phyloP scores from a whole-genome alignment of 2,888 invertebrate species.

The Neria commutata region DNA sequence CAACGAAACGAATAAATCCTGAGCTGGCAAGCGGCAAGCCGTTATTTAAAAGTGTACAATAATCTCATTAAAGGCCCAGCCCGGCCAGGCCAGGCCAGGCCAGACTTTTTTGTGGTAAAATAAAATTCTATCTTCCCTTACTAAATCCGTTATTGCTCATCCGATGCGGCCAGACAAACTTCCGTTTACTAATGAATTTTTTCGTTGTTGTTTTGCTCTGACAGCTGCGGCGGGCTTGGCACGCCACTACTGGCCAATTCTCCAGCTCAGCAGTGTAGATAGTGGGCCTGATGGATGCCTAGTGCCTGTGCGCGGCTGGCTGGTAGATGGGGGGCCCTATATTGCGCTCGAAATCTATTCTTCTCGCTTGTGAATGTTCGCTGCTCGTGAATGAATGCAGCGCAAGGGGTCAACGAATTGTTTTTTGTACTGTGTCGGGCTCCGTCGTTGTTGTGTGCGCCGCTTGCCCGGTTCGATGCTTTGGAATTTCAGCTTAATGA shows the following conservation, averaged over 20 bases:
- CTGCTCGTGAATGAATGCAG: neutral
- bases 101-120: too few species aligned
- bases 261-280: too few species aligned
- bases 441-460: neutral
- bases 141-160: neutral
- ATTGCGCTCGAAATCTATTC: neutral
- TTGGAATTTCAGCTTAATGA: conserved; percentile 28
- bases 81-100: neutral
- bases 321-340: neutral
- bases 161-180: neutral
- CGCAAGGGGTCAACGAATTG: neutral
- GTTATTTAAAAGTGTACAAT: neutral
- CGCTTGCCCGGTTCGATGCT: conserved; percentile 7
- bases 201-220: neutral
- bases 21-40: too few species aligned
- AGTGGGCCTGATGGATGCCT: too few species aligned
- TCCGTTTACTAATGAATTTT: neutral
- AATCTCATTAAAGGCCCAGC: neutral
- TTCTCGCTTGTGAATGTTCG: neutral
- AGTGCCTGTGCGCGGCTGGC: too few species aligned
- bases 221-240: too few species aligned
- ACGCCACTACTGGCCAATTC: too few species aligned
- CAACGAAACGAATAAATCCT: too few species aligned
- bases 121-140: too few species aligned
- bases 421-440: neutral